Base-by-base conservation (phyloP, 2,888 invertebrate genomes). In the Oligia fasciuncula region DNA sequence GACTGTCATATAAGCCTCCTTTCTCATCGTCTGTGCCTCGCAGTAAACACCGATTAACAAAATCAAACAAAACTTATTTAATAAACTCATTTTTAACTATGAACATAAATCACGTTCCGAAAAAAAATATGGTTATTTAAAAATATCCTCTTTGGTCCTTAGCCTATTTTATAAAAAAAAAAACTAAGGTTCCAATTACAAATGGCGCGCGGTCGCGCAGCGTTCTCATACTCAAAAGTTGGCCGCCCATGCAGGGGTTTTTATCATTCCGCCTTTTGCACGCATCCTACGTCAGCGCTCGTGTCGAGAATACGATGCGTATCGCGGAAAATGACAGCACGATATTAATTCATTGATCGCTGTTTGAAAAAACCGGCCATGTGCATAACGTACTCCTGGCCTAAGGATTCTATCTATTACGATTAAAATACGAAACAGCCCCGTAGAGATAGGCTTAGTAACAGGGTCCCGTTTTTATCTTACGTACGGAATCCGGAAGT, bases 261-360 rank as follows among this genome's bases (percentile, higher is more conserved):
- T 87, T 88, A 90, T 88, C 73, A 85, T 84, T 83, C 80, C 79
- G 75, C 84, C 73, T 83, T 76, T 79, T 87, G 81, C 86, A 89
- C 85, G 85, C 86, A 88, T 82, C 68, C 74, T 78, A 81, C 88
- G 89, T 81, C 88, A 85, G 62, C 54, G 68, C n/a, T 77, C 81
- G 80, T 79, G 85, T 84, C 63, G 73, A 75, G 87, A 87, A 84
- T 87, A 73, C 77, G 76, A 76, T 74, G 66, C 57, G 62, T 76
- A 74, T 80, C 66, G 72, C 78, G 86, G 85, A 79, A 86, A 86
- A 83, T 73, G 29, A 29, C 72, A 60, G n/a, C 70, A 23, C 29
- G 19, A 67, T 69, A 76, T 72, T 70, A 70, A 83, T 70, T 83
- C 70, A 72, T 68, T 11, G 54, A 73, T 54, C 19, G 46, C 14